These are phyloP conservation scores for Balanococcus diminutus DNA, from an alignment of 2,888 invertebrate species.

Conservation along the genomic window DNA sequence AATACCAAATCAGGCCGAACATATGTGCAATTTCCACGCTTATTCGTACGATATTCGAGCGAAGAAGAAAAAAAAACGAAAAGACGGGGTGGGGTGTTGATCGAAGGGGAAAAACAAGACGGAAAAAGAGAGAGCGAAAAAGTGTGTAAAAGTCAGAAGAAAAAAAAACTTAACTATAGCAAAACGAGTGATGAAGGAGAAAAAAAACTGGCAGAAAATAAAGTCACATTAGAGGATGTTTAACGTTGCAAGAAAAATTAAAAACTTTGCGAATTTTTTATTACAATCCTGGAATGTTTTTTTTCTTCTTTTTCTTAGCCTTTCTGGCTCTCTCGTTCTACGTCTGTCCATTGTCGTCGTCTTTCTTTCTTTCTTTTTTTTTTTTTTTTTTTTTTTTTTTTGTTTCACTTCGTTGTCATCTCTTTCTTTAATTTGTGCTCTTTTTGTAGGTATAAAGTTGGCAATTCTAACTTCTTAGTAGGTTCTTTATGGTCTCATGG, in stretches of 20 bases:
- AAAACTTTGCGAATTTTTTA: constrained; percentile 2
- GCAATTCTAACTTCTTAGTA: constrained; percentile 8
- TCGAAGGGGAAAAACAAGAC: neutral
- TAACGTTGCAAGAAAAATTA: neutral
- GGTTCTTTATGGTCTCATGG: neutral
- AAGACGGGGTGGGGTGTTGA: too few relatives aligned
- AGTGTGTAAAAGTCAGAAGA: neutral
- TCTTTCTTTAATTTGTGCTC: constrained; percentile 17
- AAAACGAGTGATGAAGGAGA: neutral
- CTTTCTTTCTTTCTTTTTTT: neutral
- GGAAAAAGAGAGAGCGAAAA: neutral
- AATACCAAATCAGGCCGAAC: neutral
- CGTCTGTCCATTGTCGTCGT: neutral
- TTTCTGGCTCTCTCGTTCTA: neutral
- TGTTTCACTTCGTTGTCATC: neutral
- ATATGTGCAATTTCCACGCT: neutral
- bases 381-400: neutral
- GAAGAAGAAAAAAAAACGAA: too few relatives aligned
- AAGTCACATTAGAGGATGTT: neutral
- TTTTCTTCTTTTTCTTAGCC: neutral
- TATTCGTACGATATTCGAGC: neutral
- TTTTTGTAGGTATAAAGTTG: neutral
- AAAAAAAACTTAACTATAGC: neutral
- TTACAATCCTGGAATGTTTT: neutral
- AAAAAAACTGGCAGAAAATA: neutral